Evolutionary conservation across 2,113 vertebrate genomes (phyloP).

Genomic region (Nesoenas mayeri): DNA sequence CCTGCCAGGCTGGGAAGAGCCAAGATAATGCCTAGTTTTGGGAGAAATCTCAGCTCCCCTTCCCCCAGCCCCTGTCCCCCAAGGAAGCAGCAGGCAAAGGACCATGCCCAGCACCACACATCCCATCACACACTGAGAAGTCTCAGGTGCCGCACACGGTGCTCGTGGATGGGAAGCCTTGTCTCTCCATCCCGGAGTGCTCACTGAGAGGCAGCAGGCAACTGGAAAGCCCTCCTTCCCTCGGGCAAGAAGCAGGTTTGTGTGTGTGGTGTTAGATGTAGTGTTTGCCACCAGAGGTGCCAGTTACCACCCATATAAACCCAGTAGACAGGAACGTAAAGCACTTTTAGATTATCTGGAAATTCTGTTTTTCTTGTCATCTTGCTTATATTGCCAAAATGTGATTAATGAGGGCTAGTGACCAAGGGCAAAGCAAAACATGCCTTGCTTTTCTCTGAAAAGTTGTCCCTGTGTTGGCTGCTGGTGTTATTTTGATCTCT

Average conservation of each 20-base stretch:
- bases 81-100: background rate
- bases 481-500: background rate
- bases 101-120: background rate
- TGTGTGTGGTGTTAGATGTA: background rate
- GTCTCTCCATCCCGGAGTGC: background rate
- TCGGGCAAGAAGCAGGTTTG: background rate
- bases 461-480: background rate
- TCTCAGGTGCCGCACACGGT: background rate
- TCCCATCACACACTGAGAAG: background rate
- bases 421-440: background rate
- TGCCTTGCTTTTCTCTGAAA: background rate
- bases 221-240: background rate
- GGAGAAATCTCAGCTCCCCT: background rate
- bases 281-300: background rate
- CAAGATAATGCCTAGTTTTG: background rate
- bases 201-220: background rate
- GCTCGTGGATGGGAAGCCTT: background rate
- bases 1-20: background rate
- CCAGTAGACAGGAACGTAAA: background rate
- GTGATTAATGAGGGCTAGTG: background rate
- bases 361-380: background rate
- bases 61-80: background rate
- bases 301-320: background rate
- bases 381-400: background rate
- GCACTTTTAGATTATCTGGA: background rate